Evolutionary conservation across 1,140 invertebrate species (phyloP).

Genomic region (Drusus annulatus): DNA sequence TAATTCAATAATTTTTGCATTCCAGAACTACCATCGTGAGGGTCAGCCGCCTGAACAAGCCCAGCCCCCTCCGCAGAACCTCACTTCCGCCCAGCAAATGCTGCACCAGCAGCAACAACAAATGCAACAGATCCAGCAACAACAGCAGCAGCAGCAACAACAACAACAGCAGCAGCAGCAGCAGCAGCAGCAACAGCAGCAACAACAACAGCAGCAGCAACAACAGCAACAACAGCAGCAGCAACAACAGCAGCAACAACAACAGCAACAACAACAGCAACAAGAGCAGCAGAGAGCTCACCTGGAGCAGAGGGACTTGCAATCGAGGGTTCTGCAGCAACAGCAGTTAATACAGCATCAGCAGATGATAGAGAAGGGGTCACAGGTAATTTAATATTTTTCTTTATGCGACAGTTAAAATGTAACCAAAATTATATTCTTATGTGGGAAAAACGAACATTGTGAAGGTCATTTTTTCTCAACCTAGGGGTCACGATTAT

Average conservation of each 20-base stretch:
- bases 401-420: too few relatives aligned
- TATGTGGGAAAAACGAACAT: too few relatives aligned
- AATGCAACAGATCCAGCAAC: conserved; percentile 63
- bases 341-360: conserved; percentile 63
- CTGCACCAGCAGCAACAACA: conserved; percentile 64
- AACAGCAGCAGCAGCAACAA: conserved; percentile 62
- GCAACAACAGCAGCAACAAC: conserved; percentile 60
- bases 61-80: conserved; percentile 50
- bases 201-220: conserved; percentile 60
- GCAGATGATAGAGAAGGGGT: conserved; percentile 55
- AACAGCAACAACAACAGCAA: conserved; percentile 61
- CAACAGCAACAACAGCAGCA: conserved; percentile 58
- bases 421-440: too few relatives aligned
- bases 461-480: too few relatives aligned
- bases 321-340: conserved; percentile 63
- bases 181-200: conserved; percentile 63
- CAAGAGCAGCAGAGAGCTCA: conserved; percentile 62
- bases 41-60: conserved; percentile 69
- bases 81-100: conserved; percentile 61
- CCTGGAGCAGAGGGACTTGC: conserved; percentile 58
- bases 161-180: conserved; percentile 61
- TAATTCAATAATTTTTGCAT: background rate
- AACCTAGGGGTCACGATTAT: too few relatives aligned
- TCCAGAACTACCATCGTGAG: conserved; percentile 68
- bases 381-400: conserved; percentile 26